Conservation (phyloP, 2,888 invertebrate species). For the Tiphia femorata region DNA sequence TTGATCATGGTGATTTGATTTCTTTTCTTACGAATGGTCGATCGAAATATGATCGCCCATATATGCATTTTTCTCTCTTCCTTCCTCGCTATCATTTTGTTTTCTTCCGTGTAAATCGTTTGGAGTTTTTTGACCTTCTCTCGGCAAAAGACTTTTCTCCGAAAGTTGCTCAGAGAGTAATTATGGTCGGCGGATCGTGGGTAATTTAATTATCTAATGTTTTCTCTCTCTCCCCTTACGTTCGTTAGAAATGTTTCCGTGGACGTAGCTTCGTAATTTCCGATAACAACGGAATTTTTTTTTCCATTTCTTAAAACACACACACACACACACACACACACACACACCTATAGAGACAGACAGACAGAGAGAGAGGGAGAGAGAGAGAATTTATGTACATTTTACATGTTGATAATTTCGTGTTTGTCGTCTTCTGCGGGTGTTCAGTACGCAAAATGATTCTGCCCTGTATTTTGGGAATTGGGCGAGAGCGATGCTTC, state of each 20-base stretch:
- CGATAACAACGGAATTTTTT: too few species aligned
- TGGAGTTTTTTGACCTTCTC: conserved; percentile 34
- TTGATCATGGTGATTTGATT: background rate
- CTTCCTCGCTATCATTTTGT: conserved; percentile 2
- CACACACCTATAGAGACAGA: too few species aligned
- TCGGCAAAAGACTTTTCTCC: conserved; percentile 33
- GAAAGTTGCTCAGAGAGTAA: conserved; percentile 36
- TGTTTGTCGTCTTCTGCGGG: too few species aligned
- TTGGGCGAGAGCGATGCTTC: too few species aligned
- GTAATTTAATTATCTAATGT: conserved; percentile 4
- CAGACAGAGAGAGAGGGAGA: too few species aligned
- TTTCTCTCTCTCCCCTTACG: background rate
- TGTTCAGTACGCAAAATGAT: too few species aligned
- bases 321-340: too few species aligned
- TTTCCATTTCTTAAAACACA: too few species aligned
- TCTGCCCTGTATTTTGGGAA: too few species aligned
- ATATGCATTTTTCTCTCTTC: conserved; percentile 5
- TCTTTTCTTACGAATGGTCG: background rate
- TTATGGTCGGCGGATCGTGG: conserved; percentile 28
- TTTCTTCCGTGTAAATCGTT: conserved; percentile 21
- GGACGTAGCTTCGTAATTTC: background rate
- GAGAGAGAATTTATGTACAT: too few species aligned
- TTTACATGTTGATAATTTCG: too few species aligned
- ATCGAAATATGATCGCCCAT: background rate
- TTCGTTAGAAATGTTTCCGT: background rate